Base-by-base conservation (phyloP, 2,888 invertebrate species). In the Tiliacea aurago region DNA sequence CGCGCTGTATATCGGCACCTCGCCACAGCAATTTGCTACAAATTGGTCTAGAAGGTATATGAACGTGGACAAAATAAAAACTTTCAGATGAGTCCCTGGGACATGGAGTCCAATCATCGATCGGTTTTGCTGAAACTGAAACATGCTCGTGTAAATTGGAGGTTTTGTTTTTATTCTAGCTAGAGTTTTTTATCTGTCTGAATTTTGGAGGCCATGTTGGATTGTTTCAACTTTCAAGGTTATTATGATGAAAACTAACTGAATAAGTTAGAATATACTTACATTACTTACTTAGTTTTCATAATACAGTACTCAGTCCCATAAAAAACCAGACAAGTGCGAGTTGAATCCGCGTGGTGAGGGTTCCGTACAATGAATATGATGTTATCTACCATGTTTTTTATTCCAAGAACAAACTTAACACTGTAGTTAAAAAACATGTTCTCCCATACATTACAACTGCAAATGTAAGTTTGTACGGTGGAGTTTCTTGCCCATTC, bases 21-120 rank as follows among this genome's bases (percentile, higher is more conserved):
- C 75, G 47, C 76, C 77, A 68, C 81, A 83, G 43, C 75, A 78
- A 85, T 79, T 83, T 72, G 70, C 64, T 72, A 80, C 75, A 83
- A 83, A 85, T 84, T 79, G 78, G 55, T 72, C 56, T 62, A 79
- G n/a, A n/a, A n/a, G n/a, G 41, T 59, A 56, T 55, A 75, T 73
- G 65, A 49, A 80, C 47, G 61, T 72, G 61, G 18, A 45, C 67
- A 61, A 80, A 73, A 73, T 72, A 78, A 74, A 80, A 80, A 69
- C 45, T 68, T 65, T 66, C 41, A 33, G 70, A 73, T 47, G 55
- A 62, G 41, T 58, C 56, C 47, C 47, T 33, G 62, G 15, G n/a
- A 56, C 49, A 73, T 68, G 59, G 53, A 37, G 71, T 62, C 66
- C 68, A 83, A 77, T 75, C 66, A 79, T 80, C 64, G 72, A 80